phyloP scores from a whole-genome alignment of 2,797 vertebrate species.

The Botia kubotai region DNA sequence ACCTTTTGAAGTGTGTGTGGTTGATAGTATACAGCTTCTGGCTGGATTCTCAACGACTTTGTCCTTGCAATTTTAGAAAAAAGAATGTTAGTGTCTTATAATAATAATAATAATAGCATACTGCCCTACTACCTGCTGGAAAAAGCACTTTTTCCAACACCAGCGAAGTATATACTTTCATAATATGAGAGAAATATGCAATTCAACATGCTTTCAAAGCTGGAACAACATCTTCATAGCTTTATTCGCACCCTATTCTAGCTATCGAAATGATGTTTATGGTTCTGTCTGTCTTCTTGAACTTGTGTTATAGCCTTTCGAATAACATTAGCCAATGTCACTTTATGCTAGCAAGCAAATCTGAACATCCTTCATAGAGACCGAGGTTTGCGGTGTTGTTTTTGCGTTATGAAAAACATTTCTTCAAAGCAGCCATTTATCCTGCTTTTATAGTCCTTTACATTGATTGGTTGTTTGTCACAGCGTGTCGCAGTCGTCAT shows the following conservation, averaged over 20 bases:
- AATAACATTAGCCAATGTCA: not conserved
- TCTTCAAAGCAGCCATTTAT: constrained; percentile 22
- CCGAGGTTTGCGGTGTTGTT: constrained; percentile 10
- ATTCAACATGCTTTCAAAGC: not conserved
- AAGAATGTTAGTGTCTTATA: no score
- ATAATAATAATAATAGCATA: no score
- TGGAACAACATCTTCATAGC: not conserved
- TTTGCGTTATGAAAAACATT: constrained; percentile 4
- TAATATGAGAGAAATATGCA: not conserved
- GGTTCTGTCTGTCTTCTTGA: not conserved
- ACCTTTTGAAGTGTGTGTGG: constrained; percentile 9
- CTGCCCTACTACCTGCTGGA: no score
- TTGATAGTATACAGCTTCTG: no score
- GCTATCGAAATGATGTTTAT: not conserved
- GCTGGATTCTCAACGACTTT: no score
- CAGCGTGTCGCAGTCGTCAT: constrained; percentile 25
- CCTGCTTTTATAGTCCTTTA: constrained; percentile 34
- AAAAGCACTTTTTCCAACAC: not conserved
- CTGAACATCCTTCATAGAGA: not conserved
- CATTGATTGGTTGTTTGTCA: constrained; percentile 34
- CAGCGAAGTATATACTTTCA: not conserved
- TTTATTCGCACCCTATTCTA: not conserved
- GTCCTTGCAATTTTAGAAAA: no score
- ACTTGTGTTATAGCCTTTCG: not conserved
- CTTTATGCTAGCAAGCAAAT: not conserved